Evolutionary conservation across 2,797 vertebrate species (phyloP), one percentile per base, ranked within the genome.

Genomic region (Fratercula arctica): DNA sequence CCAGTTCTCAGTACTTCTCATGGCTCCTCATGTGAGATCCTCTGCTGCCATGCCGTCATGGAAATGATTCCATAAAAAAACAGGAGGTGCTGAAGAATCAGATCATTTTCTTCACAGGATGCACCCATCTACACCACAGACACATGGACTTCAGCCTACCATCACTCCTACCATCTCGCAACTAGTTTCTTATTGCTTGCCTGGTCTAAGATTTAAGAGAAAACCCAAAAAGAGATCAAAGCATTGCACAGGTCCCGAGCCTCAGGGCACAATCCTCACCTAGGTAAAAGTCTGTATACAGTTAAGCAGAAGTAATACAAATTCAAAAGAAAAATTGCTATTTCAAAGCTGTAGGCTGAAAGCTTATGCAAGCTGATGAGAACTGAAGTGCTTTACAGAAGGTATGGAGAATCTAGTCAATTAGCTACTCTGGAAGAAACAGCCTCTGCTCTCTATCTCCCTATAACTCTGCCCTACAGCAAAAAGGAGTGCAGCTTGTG

Each of bases 1-100:
- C 95, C 90, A 95, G 83, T 89, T 94, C 88, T 85, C 90, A 70
- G 86, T 88, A 68, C 81, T 96, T 96, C 96, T 90, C 90, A 89
- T 76, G 69, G 90, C 67, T 96, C 41, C 60, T 95, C 84, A 89
- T 87, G 93, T 54, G 48, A 64, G 56, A 95, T 82, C 64, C 53
- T 95, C 86, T 87, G 81, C 85, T 89, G 88, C 74, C 84, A 74
- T 87, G 67, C 50, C 8, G 4, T 87, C 93, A 85, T 92, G 84
- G 91, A 96, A 96, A 95, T 35, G 41, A 53, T 70, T 85, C 72
- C 39, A 79, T 87, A 74, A 80, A 94, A 80, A 77, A 93, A 92
- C 3, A 76, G 53, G 78, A 95, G 84, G 24, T 41, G 26, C 45
- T 83, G 53, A 87, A 80, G 64, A 74, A 63, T 46, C 45, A 37